Conservation (phyloP, 2,113 vertebrate species). For the Mastomys natalensis region DNA sequence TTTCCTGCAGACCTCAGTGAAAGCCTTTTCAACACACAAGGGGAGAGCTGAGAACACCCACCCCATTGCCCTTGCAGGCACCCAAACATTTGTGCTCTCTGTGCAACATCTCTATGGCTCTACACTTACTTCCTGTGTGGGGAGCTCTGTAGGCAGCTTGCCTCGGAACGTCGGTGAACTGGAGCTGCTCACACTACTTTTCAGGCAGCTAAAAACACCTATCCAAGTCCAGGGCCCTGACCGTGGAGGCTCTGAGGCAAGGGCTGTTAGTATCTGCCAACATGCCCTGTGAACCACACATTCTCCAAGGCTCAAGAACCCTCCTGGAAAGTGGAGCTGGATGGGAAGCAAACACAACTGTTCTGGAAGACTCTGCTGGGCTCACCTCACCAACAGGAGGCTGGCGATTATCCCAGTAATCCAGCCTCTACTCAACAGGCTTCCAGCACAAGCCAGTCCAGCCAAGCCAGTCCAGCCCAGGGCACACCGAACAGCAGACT, state of each 20-base stretch:
- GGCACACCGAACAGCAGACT: slow-evolving; percentile 27
- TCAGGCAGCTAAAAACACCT: background rate
- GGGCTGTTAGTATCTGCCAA: background rate
- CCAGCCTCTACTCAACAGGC: slow-evolving; percentile 48
- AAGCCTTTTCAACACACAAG: background rate
- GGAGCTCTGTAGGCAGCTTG: background rate
- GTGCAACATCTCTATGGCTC: background rate
- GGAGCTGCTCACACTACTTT: background rate
- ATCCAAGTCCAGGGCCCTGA: background rate
- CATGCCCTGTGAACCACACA: background rate
- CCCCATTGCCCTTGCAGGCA: fast-evolving
- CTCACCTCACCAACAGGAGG: slow-evolving; percentile 62
- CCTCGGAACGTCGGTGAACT: background rate
- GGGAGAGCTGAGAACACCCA: background rate
- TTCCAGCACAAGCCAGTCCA: slow-evolving; percentile 67
- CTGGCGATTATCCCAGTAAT: slow-evolving; percentile 58
- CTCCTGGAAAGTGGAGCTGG: slow-evolving; percentile 65
- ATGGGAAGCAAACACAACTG: slow-evolving; percentile 49
- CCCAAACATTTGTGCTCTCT: too few relatives aligned
- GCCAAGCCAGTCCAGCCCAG: slow-evolving; percentile 44
- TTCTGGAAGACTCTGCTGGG: slow-evolving; percentile 69
- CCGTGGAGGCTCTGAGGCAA: background rate
- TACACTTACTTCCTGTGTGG: background rate
- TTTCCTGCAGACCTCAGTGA: background rate
- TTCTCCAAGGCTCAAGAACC: slow-evolving; percentile 47